Percentiles rank a stretch among this genome's conserved stretches.
Evolutionary conservation across 2,888 invertebrate species (phyloP).

Genomic region (Sipha maydis): DNA sequence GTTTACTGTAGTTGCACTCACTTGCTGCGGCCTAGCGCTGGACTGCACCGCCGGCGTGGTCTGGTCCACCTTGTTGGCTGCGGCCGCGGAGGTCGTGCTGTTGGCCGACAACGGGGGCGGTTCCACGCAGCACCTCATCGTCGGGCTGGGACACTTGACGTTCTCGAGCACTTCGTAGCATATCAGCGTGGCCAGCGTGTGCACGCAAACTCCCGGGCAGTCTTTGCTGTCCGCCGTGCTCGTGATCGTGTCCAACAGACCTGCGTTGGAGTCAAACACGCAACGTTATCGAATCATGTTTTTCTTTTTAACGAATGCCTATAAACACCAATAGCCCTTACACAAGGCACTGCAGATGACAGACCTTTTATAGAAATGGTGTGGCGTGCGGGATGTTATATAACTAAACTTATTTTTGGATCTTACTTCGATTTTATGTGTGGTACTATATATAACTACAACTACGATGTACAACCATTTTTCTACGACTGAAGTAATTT

Average conservation of each 20-base stretch:
- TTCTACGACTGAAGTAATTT: no score
- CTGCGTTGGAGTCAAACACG: constrained; percentile 69
- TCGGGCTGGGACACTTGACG: constrained; percentile 80
- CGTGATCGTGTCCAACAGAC: constrained; percentile 84
- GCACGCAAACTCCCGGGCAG: constrained; percentile 90
- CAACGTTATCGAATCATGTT: neutral
- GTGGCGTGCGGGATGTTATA: no score
- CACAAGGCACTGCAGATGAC: no score
- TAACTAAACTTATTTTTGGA: no score
- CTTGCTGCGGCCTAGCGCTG: constrained; percentile 24
- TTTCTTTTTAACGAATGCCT: no score
- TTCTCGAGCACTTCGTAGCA: constrained; percentile 87
- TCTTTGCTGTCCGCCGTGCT: constrained; percentile 85
- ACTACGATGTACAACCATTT: no score
- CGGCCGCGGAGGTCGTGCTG: constrained; percentile 62
- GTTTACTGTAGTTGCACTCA: neutral
- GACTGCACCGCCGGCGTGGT: constrained; percentile 52
- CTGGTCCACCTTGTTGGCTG: constrained; percentile 65
- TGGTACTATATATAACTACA: no score
- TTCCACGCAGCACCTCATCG: constrained; percentile 87
- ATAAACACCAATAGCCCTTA: no score
- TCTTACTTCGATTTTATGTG: no score
- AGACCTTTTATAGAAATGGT: no score
- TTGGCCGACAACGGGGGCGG: constrained; percentile 67
- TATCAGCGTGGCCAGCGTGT: constrained; percentile 84